These are phyloP conservation scores for Falco punctatus DNA, from an alignment of 2,113 vertebrate genomes.

Conservation along the genomic window DNA sequence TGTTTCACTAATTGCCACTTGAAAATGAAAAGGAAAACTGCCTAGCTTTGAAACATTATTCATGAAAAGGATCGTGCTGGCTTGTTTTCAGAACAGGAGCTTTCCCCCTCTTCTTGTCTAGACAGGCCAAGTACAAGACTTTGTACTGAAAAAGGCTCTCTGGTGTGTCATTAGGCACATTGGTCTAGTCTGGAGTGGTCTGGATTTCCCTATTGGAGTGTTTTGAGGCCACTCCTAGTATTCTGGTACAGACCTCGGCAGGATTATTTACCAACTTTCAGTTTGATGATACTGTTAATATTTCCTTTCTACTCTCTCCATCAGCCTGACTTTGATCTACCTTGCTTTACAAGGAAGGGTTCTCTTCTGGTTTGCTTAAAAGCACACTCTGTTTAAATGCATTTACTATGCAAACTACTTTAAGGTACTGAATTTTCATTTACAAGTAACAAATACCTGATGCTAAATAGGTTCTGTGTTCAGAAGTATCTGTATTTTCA, in stretches of 20 bases:
- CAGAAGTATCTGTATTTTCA: background rate
- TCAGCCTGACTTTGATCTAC: background rate
- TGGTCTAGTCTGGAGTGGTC: constrained; percentile 30
- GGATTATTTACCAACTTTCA: background rate
- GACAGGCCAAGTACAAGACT: constrained; percentile 74
- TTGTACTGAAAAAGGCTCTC: constrained; percentile 69
- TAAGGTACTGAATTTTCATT: background rate
- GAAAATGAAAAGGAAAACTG: constrained; percentile 62
- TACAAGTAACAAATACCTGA: background rate
- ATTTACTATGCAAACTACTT: background rate
- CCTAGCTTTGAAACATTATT: constrained; percentile 46
- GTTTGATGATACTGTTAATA: background rate
- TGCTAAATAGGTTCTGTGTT: background rate
- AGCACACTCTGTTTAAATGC: background rate
- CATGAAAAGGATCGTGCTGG: constrained; percentile 69
- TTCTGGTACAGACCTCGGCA: background rate
- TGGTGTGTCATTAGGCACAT: constrained; percentile 63
- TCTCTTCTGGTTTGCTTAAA: background rate
- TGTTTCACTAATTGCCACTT: constrained; percentile 76
- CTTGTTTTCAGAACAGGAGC: constrained; percentile 69
- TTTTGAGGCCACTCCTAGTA: constrained; percentile 9
- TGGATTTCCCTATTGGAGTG: background rate
- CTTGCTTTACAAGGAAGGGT: background rate
- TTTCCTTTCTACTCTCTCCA: background rate
- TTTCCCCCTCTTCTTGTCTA: constrained; percentile 67